Evolutionary conservation across 2,888 invertebrate genomes (phyloP), one percentile per base, ranked within the genome.

Genomic region (Dione juno): DNA sequence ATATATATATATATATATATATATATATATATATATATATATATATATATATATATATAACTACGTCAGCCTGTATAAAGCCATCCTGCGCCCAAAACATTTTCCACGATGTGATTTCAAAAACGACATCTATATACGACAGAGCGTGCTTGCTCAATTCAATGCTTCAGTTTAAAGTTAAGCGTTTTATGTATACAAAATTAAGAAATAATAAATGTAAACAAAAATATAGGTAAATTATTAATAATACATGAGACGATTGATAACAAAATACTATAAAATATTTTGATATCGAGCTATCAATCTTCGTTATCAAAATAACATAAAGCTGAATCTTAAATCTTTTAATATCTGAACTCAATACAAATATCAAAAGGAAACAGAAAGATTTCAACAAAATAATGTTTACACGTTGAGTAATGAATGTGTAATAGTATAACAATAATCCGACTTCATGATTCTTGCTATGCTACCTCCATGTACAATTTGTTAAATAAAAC

Each of bases 231-330:
- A 41, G 11, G n/a, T n/a, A n/a, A n/a, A 35, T 16, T 40, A 58
- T 13, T 19, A 59, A 41, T 10, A 52, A 59, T 14, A 54, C 16
- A 37, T 19, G 16, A 35, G 3, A 37, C 14, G 10, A 14, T 57
- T 43, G 37, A n/a, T n/a, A n/a, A n/a, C 19, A 61, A 63, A 19
- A n/a, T 37, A 13, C 43, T 43, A 53, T 61, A 41, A 48, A 53
- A 13, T 2, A 43, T 19, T 37, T 8, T 35, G 8, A 63, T 63
- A 68, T 63, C 53, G 19, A 5, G 0, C 53, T 14, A 68, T 68
- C 68, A 54, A 68, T 68, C 68, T 63, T 68, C 63, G 68, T 45
- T 68, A 68, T 68, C 68, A 28, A 48, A 10, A 10, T 43, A 21
- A 19, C 43, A 45, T 63, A 59, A 14, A 10, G 45, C 35, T 43